Base-by-base conservation (phyloP, 2,113 vertebrate genomes). In the Lipophrys pholis region DNA sequence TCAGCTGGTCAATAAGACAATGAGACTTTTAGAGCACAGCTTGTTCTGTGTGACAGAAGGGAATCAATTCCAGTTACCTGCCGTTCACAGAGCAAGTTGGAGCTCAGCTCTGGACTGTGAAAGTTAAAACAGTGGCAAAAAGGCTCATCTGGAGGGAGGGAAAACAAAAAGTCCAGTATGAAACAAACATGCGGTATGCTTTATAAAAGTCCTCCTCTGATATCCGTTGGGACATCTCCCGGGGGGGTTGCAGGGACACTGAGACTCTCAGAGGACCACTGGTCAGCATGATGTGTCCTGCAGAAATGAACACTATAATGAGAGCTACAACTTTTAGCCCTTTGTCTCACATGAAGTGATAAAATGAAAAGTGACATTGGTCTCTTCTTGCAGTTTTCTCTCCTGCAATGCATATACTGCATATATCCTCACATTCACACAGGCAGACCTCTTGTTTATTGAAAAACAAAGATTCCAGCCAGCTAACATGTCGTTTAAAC, bases 1-100 rank as follows among this genome's bases (percentile, higher is more conserved):
- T 12, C 10, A 59, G 38, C 0, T 14, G 6, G 17, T 75, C 70
- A 81, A 50, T 59, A 51, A 14, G 15, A 46, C 8, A 16, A 10
- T 48, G 30, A 14, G 15, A 59, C 14, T 64, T 51, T 46, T 5
- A 48, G 38, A 41, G n/a, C 46, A 21, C 0, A 41, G 41, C 63
- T 42, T 16, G 5, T 8, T n/a, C 16, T 46, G 40, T 59, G 11
- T 45, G 41, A 17, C 15, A n/a, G 45, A 17, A 36, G 10, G 17
- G 7, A 61, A 61, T 69, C 39, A 71, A 67, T 74, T 48, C 49
- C 6, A 14, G 15, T 55, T 11, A 51, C 14, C 6, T 62, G n/a
- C 50, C 11, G 7, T 69, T 61, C 41, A 30, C 21, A 30, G 63
- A 53, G 57, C 16, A 45, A 39, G 7, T 62, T 6, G 0, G 0